phyloP scores from a whole-genome alignment of 2,113 vertebrate genomes.

The Ceyx cyanopectus region DNA sequence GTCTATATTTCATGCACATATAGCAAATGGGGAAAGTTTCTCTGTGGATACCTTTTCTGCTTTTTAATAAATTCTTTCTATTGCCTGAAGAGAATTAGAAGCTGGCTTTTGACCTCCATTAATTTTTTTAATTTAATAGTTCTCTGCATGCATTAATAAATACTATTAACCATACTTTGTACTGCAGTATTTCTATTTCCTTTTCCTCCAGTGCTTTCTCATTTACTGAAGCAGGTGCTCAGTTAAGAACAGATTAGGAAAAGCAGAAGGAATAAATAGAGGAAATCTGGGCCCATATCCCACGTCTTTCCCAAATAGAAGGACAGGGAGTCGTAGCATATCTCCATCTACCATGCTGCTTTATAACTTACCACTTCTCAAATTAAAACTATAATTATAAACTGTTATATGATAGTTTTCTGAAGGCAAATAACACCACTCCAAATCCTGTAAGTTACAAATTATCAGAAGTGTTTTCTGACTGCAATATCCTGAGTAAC shows the following conservation, averaged over 20 bases:
- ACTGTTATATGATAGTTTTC: constrained; percentile 31
- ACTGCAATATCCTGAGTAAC: background rate
- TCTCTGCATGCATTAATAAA: constrained; percentile 38
- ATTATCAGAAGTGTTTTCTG: background rate
- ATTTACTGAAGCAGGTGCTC: background rate
- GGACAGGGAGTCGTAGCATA: background rate
- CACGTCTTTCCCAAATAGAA: background rate
- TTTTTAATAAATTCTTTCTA: constrained; percentile 65
- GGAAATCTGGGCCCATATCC: background rate
- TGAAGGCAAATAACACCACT: constrained; percentile 23
- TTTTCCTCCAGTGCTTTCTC: constrained; percentile 21
- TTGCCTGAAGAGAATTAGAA: constrained; percentile 69
- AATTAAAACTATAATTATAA: constrained; percentile 37
- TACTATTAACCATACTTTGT: constrained; percentile 32
- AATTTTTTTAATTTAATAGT: constrained; percentile 69
- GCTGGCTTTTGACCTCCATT: constrained; percentile 68
- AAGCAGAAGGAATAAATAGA: constrained; percentile 20
- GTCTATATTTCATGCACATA: constrained; percentile 58
- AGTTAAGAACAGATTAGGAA: constrained; percentile 13
- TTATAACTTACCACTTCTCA: constrained; percentile 10
- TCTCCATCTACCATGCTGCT: background rate
- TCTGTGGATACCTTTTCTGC: constrained; percentile 30
- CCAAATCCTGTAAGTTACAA: background rate
- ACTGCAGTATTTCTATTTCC: constrained; percentile 11
- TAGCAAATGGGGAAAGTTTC: constrained; percentile 2